Evolutionary conservation across 2,888 invertebrate species (phyloP).

Genomic region (Amphimallon solstitiale): DNA sequence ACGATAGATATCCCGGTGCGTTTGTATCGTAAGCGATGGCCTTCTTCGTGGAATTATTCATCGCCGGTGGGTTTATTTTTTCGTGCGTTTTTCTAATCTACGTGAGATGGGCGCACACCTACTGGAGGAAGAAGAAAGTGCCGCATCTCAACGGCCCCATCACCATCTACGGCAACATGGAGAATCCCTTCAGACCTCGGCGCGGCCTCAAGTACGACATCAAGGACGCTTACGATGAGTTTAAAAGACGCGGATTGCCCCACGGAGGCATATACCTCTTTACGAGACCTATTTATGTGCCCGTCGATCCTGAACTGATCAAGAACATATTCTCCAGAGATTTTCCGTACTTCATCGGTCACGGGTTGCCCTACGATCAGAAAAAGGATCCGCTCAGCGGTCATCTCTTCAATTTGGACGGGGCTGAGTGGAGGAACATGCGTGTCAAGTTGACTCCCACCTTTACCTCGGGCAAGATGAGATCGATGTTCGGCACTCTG

Average conservation of each 20-base stretch:
- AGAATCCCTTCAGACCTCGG: not conserved
- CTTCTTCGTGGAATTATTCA: too few species aligned
- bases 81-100: too few species aligned
- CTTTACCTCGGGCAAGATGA: constrained; percentile 36
- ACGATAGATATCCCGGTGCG: too few species aligned
- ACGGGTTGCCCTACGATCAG: constrained; percentile 57
- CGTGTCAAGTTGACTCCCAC: constrained; percentile 32
- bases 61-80: too few species aligned
- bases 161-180: constrained; percentile 2
- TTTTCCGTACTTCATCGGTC: constrained; percentile 69
- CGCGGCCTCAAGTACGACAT: not conserved
- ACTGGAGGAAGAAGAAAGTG: too few species aligned
- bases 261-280: constrained; percentile 26
- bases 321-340: constrained; percentile 66
- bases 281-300: constrained; percentile 44
- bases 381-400: constrained; percentile 12
- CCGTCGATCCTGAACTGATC: constrained; percentile 38
- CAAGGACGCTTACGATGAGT: constrained; percentile 23
- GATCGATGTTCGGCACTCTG: constrained; percentile 29
- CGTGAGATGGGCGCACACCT: too few species aligned
- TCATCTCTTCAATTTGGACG: constrained; percentile 26
- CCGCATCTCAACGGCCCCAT: too few species aligned
- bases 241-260: not conserved
- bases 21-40: too few species aligned
- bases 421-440: constrained; percentile 34